A percentile compares a stretch with the other conserved stretches of the same genome.
These are phyloP conservation scores for Bilobella aurantiaca DNA, from an alignment of 1,140 invertebrate genomes.

Conservation along the genomic window DNA sequence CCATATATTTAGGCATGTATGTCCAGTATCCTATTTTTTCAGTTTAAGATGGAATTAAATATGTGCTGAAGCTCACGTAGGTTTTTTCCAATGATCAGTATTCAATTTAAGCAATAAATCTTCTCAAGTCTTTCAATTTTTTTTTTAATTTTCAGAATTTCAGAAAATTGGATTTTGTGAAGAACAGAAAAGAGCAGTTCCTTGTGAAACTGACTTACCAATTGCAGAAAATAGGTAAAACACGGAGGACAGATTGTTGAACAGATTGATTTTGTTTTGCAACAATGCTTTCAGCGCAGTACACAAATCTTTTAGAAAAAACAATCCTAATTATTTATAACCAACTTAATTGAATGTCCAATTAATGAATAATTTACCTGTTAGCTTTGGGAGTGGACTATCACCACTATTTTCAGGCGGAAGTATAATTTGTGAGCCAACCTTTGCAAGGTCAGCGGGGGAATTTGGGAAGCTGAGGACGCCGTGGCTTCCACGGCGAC, in stretches of 20 bases:
- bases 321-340: background rate
- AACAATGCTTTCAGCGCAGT: conserved; percentile 24
- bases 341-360: background rate
- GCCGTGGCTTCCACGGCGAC: background rate
- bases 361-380: conserved; percentile 17
- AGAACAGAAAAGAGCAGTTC: no score
- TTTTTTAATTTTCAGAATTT: no score
- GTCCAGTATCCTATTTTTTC: no score
- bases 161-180: no score
- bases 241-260: conserved; percentile 37
- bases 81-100: no score
- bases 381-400: conserved; percentile 18
- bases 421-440: conserved; percentile 24
- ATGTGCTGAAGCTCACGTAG: no score
- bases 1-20: conserved; percentile 65
- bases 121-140: no score
- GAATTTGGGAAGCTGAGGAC: background rate
- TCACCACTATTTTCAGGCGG: conserved; percentile 19
- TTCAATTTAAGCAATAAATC: no score
- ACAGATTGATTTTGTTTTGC: conserved; percentile 33
- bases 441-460: conserved; percentile 2
- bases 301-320: conserved; percentile 20
- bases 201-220: no score
- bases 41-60: no score
- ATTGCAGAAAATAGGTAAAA: conserved; percentile 62